These are phyloP conservation scores for Saccostrea cuccullata DNA, from an alignment of 1,140 invertebrate genomes.

Conservation along the genomic window DNA sequence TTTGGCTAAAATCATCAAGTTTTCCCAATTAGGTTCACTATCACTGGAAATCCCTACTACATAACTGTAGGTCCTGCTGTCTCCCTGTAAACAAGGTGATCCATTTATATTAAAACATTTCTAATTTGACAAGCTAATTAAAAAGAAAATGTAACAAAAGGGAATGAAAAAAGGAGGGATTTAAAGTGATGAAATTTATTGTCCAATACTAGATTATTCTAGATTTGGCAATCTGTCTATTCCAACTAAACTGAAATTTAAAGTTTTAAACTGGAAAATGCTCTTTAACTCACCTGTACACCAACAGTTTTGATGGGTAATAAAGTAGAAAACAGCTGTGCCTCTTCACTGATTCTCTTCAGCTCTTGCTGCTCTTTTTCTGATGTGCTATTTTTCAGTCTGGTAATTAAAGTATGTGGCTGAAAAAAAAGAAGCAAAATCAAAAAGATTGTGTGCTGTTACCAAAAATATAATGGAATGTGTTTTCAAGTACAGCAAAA, in stretches of 20 bases:
- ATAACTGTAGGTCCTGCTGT: conserved; percentile 96
- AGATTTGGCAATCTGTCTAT: too few species aligned
- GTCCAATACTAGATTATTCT: too few species aligned
- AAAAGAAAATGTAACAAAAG: not conserved
- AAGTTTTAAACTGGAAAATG: too few species aligned
- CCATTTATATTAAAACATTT: not conserved
- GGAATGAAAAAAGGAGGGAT: not conserved
- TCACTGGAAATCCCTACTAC: conserved; percentile 94
- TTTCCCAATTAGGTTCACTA: conserved; percentile 88
- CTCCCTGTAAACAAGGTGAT: conserved; percentile 83
- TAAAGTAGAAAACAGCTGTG: conserved; percentile 78
- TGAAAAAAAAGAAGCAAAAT: conserved; percentile 74
- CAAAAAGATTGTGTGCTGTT: not conserved
- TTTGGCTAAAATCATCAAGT: conserved; percentile 91
- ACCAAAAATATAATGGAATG: too few species aligned
- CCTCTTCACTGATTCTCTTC: conserved; percentile 63
- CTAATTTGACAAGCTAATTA: not conserved
- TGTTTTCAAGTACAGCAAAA: too few species aligned
- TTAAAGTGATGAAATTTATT: too few species aligned
- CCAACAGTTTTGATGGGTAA: conserved; percentile 97
- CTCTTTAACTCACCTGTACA: conserved; percentile 87
- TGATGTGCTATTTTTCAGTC: conserved; percentile 89
- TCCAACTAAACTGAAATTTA: too few species aligned
- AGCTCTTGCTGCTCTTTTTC: conserved; percentile 71
- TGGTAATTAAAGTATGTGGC: conserved; percentile 93